Conservation (phyloP, 2,113 vertebrate species). For the Speoplatyrhinus poulsoni region DNA sequence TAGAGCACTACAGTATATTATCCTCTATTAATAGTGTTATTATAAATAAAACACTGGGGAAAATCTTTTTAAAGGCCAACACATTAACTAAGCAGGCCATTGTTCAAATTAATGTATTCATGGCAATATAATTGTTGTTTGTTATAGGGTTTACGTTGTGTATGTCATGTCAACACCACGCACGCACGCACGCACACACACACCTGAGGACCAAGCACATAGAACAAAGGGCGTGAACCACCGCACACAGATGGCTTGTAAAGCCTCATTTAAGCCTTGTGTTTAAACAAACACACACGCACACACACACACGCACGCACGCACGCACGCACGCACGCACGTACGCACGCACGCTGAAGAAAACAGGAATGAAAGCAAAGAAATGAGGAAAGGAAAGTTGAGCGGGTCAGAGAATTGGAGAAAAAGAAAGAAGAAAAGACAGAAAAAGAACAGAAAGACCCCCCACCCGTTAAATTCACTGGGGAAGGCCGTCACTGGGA, state of each 20-base stretch:
- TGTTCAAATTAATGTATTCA: too few species aligned
- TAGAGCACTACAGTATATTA: too few species aligned
- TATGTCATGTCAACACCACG: neutral
- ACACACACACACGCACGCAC: neutral
- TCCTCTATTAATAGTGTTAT: too few species aligned
- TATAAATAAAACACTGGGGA: too few species aligned
- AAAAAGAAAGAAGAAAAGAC: neutral
- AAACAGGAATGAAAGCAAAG: constrained; percentile 25
- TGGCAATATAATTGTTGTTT: too few species aligned
- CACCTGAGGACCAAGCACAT: constrained; percentile 10
- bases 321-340: neutral
- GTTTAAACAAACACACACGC: constrained; percentile 19
- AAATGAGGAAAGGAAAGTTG: constrained; percentile 31
- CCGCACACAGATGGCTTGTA: constrained; percentile 23
- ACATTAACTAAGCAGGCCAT: too few species aligned
- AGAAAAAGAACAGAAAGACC: neutral
- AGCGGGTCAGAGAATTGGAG: neutral
- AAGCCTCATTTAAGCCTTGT: constrained; percentile 35
- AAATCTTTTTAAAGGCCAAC: too few species aligned
- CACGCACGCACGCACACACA: constrained; percentile 3
- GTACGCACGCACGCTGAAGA: constrained; percentile 4
- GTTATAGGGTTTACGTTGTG: too few species aligned
- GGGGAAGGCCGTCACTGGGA: constrained; percentile 50
- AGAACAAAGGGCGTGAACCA: constrained; percentile 51
- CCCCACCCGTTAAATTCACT: constrained; percentile 42